These are phyloP conservation scores for Pomatorhinus ruficollis DNA, from an alignment of 2,113 vertebrate genomes.

Conservation along the genomic window DNA sequence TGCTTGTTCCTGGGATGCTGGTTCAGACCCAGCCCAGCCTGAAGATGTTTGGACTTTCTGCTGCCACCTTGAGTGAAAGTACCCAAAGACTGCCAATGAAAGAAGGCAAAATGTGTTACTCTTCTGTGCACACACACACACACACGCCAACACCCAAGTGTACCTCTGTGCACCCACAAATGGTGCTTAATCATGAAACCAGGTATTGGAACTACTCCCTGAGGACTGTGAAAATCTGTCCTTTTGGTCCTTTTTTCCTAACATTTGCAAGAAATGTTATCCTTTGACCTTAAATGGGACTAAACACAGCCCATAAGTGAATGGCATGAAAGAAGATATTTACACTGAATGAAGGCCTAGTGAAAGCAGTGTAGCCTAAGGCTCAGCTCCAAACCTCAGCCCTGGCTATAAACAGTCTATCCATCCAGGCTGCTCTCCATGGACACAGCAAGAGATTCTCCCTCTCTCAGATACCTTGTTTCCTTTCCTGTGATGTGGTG, in stretches of 20 bases:
- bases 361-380: background rate
- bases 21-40: background rate
- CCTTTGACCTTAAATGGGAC: background rate
- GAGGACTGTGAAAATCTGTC: background rate
- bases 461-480: background rate
- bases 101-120: background rate
- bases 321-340: background rate
- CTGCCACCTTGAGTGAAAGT: background rate
- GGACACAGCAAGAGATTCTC: background rate
- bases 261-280: background rate
- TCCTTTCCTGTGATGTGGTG: background rate
- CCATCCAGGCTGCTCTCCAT: background rate
- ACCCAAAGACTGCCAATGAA: background rate
- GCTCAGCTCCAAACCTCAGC: background rate
- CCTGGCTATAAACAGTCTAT: background rate
- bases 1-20: background rate
- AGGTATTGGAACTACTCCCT: background rate
- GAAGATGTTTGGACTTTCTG: background rate
- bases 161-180: background rate
- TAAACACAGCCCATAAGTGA: background rate
- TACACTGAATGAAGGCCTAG: background rate
- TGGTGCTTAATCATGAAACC: background rate
- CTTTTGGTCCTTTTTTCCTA: background rate
- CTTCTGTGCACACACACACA: background rate
- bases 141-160: accelerated